Evolutionary conservation across 2,113 vertebrate species (phyloP).

Genomic region (Bos indicus): DNA sequence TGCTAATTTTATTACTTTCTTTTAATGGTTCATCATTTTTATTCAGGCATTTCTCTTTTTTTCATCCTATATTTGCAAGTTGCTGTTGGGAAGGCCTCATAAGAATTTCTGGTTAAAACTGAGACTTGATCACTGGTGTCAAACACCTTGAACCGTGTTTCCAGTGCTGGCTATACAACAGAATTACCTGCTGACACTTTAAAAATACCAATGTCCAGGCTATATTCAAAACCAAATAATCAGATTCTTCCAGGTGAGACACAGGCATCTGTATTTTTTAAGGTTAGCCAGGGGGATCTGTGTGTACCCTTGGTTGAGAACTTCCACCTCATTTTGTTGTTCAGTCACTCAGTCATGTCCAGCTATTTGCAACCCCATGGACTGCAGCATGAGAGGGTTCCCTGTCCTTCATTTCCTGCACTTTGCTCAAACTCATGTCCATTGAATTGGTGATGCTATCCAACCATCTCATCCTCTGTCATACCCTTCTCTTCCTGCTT

Average conservation of each 20-base stretch:
- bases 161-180: accelerated
- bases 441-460: not conserved
- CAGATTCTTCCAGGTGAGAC: not conserved
- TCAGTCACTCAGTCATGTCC: not conserved
- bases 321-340: not conserved
- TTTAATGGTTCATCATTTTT: not conserved
- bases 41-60: not conserved
- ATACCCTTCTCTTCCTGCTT: not conserved
- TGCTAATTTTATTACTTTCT: not conserved
- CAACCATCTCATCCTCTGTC: not conserved
- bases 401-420: accelerated
- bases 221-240: not conserved
- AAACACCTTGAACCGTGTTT: not conserved
- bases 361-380: not conserved
- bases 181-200: not conserved
- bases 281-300: not conserved
- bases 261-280: not conserved
- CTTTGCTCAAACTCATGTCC: not conserved
- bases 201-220: not conserved
- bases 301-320: not conserved
- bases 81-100: not conserved
- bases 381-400: not conserved
- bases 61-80: not conserved
- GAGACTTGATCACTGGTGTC: not conserved
- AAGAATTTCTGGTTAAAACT: not conserved